Evolutionary conservation across 2,113 vertebrate genomes (phyloP), one percentile per base, ranked within the genome.

Genomic region (Hippocampus abdominalis): DNA sequence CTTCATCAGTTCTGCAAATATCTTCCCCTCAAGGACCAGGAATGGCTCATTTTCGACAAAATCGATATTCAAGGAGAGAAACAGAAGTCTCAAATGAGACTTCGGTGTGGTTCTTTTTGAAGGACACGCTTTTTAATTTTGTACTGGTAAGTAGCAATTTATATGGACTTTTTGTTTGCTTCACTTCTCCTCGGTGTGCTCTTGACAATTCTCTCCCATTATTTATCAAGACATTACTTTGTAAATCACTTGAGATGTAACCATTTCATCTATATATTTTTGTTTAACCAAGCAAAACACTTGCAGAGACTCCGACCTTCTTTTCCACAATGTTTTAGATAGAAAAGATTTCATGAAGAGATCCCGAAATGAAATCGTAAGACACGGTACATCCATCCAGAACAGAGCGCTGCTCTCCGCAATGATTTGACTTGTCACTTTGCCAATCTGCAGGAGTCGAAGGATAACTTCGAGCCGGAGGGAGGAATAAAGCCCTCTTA

Each of bases 401-500:
- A 77, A 51, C 40, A 72, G 59, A n/a, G 16, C 51, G 74, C 3
- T 27, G 48, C 56, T 62, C 66, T 5, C 49, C 44, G 46, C 54
- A 61, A 9, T 62, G 10, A 75, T 64, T 69, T 53, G 39, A 77
- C 76, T 76, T 64, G 71, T 77, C 25, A 77, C n/a, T 63, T 63
- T 74, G 42, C 53, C 60, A 69, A 51, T 71, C 65, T 63, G 54
- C 65, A 23, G 69, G 51, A 73, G 60, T 68, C 59, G 59, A 16
- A 72, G 44, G 71, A 75, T 64, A 69, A 59, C 57, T 62, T 62
- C 13, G 64, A 63, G 51, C 68, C 81, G 49, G 32, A 20, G 75
- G 79, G 77, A 69, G 68, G 70, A 77, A 84, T 84, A 86, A 87
- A 84, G 71, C 25, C 60, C 66, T 76, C 57, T 83, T 70, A 75